Conservation (phyloP, 1,140 invertebrate species). For the Alviniconcha marisindica region DNA sequence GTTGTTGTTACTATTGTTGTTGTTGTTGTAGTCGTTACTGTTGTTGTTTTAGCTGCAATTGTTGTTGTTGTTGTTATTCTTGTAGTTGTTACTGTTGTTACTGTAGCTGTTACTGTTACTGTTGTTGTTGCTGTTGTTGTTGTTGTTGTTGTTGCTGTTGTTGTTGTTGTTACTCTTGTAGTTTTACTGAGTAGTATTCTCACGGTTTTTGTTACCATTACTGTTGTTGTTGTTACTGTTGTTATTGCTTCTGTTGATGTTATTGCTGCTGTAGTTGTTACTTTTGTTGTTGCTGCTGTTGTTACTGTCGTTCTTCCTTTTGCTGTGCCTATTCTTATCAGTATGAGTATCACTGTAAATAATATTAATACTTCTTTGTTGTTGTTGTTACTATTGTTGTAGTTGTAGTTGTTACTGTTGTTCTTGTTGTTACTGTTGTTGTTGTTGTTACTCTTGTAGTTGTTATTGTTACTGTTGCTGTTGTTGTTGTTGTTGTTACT, state of each 20-base stretch:
- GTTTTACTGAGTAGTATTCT: neutral
- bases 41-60: neutral
- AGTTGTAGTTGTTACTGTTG: no score
- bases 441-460: no score
- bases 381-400: neutral
- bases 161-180: conserved; percentile 1
- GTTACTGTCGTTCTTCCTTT: neutral
- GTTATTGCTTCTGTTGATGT: neutral
- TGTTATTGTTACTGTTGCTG: no score
- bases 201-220: neutral
- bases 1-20: conserved; percentile 13
- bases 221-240: conserved; percentile 15
- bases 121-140: conserved; percentile 6
- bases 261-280: conserved; percentile 8
- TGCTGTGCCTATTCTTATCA: neutral
- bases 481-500: no score
- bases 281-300: neutral
- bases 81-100: conserved; percentile 15
- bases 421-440: no score
- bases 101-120: neutral
- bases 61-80: neutral
- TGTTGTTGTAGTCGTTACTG: conserved; percentile 10
- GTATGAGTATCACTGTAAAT: no score
- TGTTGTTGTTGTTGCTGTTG: conserved; percentile 11
- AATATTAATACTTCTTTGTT: no score